Percentiles rank a stretch among this genome's conserved stretches.
Evolutionary conservation across 2,797 vertebrate genomes (phyloP).

Genomic region (Parauchenoglanis ngamensis): DNA sequence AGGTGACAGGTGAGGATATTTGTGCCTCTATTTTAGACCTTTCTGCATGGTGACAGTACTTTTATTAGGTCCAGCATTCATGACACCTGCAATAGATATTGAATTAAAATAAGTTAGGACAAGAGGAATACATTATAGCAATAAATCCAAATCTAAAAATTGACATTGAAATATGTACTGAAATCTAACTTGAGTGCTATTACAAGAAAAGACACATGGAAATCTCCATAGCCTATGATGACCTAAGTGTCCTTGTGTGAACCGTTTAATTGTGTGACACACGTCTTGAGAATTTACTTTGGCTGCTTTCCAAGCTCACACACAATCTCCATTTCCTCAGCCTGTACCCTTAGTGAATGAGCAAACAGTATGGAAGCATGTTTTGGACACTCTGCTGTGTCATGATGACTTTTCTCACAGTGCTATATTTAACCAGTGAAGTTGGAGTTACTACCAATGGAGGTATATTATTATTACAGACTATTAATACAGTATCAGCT

Average conservation of each 20-base stretch:
- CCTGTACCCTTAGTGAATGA: background rate
- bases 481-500: conserved; percentile 28
- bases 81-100: background rate
- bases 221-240: background rate
- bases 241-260: background rate
- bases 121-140: background rate
- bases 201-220: background rate
- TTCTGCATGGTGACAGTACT: background rate
- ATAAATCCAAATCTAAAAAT: background rate
- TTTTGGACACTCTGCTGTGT: conserved; percentile 16
- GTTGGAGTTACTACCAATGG: background rate
- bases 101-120: background rate
- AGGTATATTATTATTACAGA: conserved; percentile 14
- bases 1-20: background rate
- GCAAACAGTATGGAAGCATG: background rate
- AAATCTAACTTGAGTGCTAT: background rate
- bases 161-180: background rate
- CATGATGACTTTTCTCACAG: conserved; percentile 25
- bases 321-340: conserved; percentile 16
- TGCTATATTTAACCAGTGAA: conserved; percentile 17
- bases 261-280: conserved; percentile 17
- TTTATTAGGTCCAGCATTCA: background rate
- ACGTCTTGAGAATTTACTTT: conserved; percentile 2
- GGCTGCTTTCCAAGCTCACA: conserved; percentile 11
- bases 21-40: background rate